Evolutionary conservation across 1,140 invertebrate species (phyloP).

Genomic region (Diploscapter pachys): DNA sequence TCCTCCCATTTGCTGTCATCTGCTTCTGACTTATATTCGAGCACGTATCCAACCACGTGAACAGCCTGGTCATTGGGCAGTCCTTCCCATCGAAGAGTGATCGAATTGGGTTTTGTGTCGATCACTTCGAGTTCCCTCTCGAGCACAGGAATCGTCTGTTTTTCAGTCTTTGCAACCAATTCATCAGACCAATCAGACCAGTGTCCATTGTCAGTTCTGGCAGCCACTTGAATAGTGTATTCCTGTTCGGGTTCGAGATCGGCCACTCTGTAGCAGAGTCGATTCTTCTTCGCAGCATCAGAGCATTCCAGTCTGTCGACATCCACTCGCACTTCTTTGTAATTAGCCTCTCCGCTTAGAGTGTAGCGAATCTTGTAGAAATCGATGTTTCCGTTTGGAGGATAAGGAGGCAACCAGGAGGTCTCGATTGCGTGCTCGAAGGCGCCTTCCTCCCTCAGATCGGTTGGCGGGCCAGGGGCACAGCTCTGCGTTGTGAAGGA

Average conservation of each 20-base stretch:
- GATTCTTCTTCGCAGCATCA: constrained; percentile 44
- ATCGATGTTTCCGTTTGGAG: constrained; percentile 55
- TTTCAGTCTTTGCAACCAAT: constrained; percentile 43
- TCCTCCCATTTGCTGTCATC: constrained; percentile 52
- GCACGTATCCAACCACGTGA: constrained; percentile 55
- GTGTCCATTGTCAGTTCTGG: constrained; percentile 56
- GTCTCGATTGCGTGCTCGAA: constrained; percentile 55
- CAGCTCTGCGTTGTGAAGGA: constrained; percentile 46
- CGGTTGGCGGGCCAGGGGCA: constrained; percentile 52
- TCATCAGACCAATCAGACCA: constrained; percentile 57
- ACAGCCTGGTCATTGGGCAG: constrained; percentile 49
- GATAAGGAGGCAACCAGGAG: constrained; percentile 53
- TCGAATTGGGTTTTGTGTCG: constrained; percentile 54
- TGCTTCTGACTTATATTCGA: constrained; percentile 57
- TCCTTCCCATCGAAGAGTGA: constrained; percentile 54
- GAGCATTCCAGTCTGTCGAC: constrained; percentile 52
- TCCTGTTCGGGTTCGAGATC: constrained; percentile 58
- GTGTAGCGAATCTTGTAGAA: constrained; percentile 54
- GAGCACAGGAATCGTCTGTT: constrained; percentile 57
- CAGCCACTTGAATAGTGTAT: constrained; percentile 56
- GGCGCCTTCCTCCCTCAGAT: constrained; percentile 51
- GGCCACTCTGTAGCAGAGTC: constrained; percentile 52
- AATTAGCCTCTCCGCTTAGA: constrained; percentile 49
- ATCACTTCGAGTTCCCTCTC: constrained; percentile 52
- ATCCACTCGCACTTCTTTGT: constrained; percentile 52